Conservation (phyloP, 1,140 invertebrate genomes). For the Rhyacophila brunnea region DNA sequence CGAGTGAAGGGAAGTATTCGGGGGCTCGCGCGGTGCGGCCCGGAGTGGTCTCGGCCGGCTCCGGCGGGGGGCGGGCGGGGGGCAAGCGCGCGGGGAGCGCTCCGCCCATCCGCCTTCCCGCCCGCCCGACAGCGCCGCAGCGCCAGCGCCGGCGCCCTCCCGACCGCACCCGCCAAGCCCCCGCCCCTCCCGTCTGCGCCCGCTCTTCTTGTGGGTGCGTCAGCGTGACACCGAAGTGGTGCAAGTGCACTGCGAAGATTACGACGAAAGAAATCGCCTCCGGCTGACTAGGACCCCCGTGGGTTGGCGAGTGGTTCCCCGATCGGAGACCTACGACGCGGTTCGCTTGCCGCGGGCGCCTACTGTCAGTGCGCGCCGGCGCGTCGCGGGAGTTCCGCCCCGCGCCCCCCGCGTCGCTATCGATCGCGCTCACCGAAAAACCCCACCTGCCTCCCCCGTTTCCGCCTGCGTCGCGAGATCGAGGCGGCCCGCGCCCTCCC, state of each 20-base stretch:
- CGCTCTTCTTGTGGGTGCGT: conserved; percentile 79
- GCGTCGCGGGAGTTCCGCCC: conserved; percentile 21
- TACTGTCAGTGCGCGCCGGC: conserved; percentile 31
- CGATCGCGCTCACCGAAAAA: conserved; percentile 17
- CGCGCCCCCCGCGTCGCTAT: conserved; percentile 30
- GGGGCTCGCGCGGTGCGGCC: conserved; percentile 33
- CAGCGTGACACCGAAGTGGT: conserved; percentile 74
- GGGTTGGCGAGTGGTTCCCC: conserved; percentile 79
- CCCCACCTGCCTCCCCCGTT: not conserved
- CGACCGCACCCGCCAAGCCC: conserved; percentile 39
- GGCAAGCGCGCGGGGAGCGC: conserved; percentile 37
- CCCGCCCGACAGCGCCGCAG: conserved; percentile 25
- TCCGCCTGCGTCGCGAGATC: not conserved
- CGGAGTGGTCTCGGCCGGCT: conserved; percentile 21
- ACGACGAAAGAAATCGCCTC: conserved; percentile 79
- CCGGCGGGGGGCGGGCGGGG: conserved; percentile 32
- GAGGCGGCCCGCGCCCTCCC: conserved; percentile 24
- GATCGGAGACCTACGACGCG: conserved; percentile 65
- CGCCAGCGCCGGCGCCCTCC: conserved; percentile 32
- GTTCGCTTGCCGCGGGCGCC: conserved; percentile 52
- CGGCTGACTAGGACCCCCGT: conserved; percentile 73
- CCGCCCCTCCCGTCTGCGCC: conserved; percentile 62
- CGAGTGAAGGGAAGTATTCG: conserved; percentile 28
- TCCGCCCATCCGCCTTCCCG: conserved; percentile 33
- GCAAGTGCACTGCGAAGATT: conserved; percentile 81